These are phyloP conservation scores for Syrrhaptes paradoxus DNA, from an alignment of 2,113 vertebrate genomes.

Conservation along the genomic window DNA sequence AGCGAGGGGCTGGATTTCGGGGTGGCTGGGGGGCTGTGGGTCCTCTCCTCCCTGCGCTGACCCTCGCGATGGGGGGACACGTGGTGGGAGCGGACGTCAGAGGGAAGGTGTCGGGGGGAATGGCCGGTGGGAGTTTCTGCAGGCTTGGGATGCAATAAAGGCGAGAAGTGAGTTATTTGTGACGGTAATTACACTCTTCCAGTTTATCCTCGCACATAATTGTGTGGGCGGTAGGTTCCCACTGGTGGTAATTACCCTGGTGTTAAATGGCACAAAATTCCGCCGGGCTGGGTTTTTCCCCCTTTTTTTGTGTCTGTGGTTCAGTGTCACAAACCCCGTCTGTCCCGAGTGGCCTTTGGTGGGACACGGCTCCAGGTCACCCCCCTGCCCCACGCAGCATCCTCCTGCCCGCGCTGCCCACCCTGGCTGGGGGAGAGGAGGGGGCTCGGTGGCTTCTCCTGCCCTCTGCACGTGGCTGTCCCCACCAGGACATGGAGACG, in stretches of 20 bases:
- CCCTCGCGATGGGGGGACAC: accelerated
- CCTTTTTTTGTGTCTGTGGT: not conserved
- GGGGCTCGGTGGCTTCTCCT: accelerated
- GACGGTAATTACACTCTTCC: slow-evolving; percentile 58
- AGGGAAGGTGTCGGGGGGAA: not conserved
- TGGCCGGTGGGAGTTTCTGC: not conserved
- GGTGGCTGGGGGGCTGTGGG: accelerated
- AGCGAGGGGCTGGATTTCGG: not conserved
- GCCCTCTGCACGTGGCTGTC: not conserved
- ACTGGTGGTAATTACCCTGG: slow-evolving; percentile 66
- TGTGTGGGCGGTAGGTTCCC: slow-evolving; percentile 61
- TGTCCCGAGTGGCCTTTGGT: not conserved
- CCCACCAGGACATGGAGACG: accelerated
- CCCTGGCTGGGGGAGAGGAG: not conserved
- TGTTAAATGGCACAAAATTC: slow-evolving; percentile 59
- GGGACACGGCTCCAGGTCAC: not conserved
- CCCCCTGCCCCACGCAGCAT: not conserved
- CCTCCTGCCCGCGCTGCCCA: not conserved
- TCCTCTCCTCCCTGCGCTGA: not conserved
- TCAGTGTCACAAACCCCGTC: not conserved
- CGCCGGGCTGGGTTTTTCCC: not conserved
- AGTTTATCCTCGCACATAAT: slow-evolving; percentile 66
- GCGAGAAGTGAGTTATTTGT: slow-evolving; percentile 57
- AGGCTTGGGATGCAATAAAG: slow-evolving; percentile 36
- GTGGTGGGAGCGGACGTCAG: not conserved